Conservation (phyloP, 2,888 invertebrate genomes). For the Sphecodes monilicornis region DNA sequence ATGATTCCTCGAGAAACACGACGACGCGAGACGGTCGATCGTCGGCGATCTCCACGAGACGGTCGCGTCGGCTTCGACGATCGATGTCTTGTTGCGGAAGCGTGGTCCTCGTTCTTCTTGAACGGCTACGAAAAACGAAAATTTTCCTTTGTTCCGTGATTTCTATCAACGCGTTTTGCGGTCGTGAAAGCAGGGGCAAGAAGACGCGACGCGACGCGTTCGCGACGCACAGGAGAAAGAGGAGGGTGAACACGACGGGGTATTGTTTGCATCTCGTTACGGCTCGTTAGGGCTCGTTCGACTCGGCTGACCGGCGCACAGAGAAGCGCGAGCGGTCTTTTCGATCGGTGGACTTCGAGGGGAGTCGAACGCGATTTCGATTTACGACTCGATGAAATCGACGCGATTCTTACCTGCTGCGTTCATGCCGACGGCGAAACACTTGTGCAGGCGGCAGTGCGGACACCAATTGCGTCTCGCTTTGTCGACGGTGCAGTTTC, state of each 20-base stretch:
- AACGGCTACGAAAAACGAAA: slow-evolving; percentile 86
- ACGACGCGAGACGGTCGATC: not conserved
- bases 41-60: slow-evolving; percentile 37
- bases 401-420: slow-evolving; percentile 86
- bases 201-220: not conserved
- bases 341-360: not conserved
- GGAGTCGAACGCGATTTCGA: not conserved
- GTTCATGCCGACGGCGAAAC: slow-evolving; percentile 92
- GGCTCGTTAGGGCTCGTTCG: not conserved
- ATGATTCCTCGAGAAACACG: not conserved
- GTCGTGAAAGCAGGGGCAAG: too few species aligned
- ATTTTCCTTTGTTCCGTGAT: not conserved
- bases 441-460: slow-evolving; percentile 91
- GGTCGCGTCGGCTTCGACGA: slow-evolving; percentile 43
- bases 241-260: slow-evolving; percentile 51
- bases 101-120: slow-evolving; percentile 94
- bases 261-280: slow-evolving; percentile 75
- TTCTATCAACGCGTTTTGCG: not conserved
- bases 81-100: slow-evolving; percentile 82
- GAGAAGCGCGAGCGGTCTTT: not conserved
- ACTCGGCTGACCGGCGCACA: not conserved
- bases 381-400: not conserved
- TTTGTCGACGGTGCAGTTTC: slow-evolving; percentile 92
- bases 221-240: not conserved
- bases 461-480: slow-evolving; percentile 95